Evolutionary conservation across 2,797 vertebrate species (phyloP).

Genomic region (Lutjanus campechanus): DNA sequence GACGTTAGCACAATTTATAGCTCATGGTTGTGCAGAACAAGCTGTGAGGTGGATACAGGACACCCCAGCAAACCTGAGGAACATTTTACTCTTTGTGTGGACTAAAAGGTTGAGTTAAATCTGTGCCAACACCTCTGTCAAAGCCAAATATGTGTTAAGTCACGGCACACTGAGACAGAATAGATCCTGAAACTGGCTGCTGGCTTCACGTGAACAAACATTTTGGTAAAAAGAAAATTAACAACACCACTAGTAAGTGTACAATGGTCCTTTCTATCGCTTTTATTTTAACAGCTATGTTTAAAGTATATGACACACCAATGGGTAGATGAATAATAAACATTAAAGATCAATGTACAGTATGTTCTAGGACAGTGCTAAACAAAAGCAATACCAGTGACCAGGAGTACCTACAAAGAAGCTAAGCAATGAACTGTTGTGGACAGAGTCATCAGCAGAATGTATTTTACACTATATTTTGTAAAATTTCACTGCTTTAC

Average conservation of each 20-base stretch:
- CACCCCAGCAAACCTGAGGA: constrained; percentile 29
- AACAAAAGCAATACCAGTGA: too few relatives aligned
- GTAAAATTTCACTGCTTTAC: too few relatives aligned
- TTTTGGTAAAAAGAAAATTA: constrained; percentile 11
- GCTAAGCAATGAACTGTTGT: too few relatives aligned
- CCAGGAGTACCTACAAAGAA: too few relatives aligned
- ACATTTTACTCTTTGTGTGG: constrained; percentile 47
- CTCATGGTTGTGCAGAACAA: constrained; percentile 29
- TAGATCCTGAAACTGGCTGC: constrained; percentile 15
- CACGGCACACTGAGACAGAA: constrained; percentile 15
- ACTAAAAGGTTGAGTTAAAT: constrained; percentile 30
- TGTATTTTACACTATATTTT: too few relatives aligned
- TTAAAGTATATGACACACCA: constrained; percentile 16
- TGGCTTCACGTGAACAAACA: constrained; percentile 32
- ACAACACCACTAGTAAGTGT: constrained; percentile 10
- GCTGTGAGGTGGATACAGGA: constrained; percentile 40
- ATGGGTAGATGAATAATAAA: constrained; percentile 7
- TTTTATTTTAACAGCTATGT: constrained; percentile 12
- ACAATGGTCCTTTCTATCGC: constrained; percentile 16
- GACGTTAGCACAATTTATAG: constrained; percentile 38
- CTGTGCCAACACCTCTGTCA: constrained; percentile 25
- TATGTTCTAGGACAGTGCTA: not conserved
- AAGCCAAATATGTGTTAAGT: constrained; percentile 39
- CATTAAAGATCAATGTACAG: constrained; percentile 12
- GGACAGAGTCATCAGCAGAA: too few relatives aligned